Evolutionary conservation across 2,113 vertebrate species (phyloP).

Genomic region (Balaeniceps rex): DNA sequence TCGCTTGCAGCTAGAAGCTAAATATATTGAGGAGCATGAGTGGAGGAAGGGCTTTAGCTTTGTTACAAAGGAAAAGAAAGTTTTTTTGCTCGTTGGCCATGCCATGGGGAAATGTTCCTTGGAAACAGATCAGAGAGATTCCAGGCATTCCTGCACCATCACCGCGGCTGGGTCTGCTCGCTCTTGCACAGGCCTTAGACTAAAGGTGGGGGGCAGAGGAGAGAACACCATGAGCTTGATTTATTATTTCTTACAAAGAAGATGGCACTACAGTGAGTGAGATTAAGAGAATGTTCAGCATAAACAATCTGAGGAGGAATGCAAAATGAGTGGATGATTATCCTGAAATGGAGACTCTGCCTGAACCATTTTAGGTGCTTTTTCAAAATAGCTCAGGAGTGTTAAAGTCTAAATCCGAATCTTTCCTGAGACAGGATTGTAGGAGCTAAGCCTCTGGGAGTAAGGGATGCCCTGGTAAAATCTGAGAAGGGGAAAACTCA

Average conservation of each 20-base stretch:
- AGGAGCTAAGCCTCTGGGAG: background rate
- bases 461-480: background rate
- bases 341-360: background rate
- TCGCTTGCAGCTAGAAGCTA: background rate
- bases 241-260: background rate
- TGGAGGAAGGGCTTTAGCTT: background rate
- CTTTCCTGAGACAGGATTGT: background rate
- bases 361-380: background rate
- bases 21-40: background rate
- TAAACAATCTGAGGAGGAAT: conserved; percentile 17
- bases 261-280: background rate
- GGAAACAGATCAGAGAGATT: conserved; percentile 45
- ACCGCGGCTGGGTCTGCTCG: background rate
- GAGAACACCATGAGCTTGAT: background rate
- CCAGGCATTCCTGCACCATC: background rate
- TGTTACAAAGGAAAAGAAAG: background rate
- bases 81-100: background rate
- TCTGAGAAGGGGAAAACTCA: background rate
- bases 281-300: background rate
- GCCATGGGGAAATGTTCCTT: background rate
- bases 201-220: background rate
- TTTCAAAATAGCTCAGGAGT: conserved; percentile 20
- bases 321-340: background rate
- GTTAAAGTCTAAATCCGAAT: background rate
- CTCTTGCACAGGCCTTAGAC: background rate